Evolutionary conservation across 2,113 vertebrate species (phyloP).

Genomic region (Lophura nycthemera): DNA sequence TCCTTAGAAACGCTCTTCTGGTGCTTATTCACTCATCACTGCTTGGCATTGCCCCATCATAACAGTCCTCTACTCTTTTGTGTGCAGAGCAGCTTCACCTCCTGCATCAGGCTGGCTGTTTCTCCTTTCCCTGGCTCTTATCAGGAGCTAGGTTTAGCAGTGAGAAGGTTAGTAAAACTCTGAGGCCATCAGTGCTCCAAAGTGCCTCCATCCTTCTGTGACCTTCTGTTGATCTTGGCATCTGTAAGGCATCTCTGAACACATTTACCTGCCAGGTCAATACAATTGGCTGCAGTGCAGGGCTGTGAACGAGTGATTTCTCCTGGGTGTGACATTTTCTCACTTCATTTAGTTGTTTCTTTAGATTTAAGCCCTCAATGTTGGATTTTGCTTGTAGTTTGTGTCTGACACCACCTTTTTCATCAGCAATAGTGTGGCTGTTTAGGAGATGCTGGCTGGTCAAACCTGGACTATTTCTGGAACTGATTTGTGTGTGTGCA

Average conservation of each 20-base stretch:
- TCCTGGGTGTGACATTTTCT: not conserved
- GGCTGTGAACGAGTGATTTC: not conserved
- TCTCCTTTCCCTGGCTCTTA: not conserved
- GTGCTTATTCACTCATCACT: not conserved
- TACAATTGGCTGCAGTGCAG: not conserved
- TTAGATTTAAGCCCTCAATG: not conserved
- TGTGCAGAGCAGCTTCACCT: not conserved
- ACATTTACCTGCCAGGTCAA: not conserved
- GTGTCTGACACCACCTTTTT: not conserved
- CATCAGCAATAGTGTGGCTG: not conserved
- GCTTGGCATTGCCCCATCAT: not conserved
- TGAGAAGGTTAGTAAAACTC: accelerated
- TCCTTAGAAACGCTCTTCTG: not conserved
- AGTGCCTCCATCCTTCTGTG: not conserved
- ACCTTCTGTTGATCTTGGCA: not conserved
- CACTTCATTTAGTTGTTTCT: not conserved
- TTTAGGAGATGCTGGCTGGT: not conserved
- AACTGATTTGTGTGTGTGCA: not conserved
- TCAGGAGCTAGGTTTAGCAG: not conserved
- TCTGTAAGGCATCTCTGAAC: not conserved
- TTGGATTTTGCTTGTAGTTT: not conserved
- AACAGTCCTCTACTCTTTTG: not conserved
- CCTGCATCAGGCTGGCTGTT: not conserved
- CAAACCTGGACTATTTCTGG: slow-evolving; percentile 1
- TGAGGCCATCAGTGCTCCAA: not conserved